Evolutionary conservation across 2,113 vertebrate genomes (phyloP).

Genomic region (Melanerpes formicivorus): DNA sequence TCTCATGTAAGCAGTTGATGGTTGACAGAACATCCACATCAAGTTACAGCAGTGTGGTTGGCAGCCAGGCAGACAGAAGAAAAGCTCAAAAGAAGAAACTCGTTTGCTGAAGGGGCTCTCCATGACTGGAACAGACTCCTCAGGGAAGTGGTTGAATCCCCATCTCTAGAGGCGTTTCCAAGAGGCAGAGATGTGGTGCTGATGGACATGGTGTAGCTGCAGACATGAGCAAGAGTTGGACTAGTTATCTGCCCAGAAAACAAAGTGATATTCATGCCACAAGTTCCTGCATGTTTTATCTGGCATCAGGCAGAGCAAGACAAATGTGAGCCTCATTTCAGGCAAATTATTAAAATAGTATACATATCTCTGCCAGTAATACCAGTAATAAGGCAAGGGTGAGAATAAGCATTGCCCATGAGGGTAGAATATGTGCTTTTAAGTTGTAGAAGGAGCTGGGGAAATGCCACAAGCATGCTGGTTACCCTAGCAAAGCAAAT

Average conservation of each 20-base stretch:
- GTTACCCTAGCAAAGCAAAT: slow-evolving; percentile 6
- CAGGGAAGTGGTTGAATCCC: no score
- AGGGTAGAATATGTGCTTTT: background rate
- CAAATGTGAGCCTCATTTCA: slow-evolving; percentile 10
- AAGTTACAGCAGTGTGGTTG: background rate
- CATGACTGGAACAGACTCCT: no score
- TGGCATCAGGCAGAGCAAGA: background rate
- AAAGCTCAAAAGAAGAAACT: no score
- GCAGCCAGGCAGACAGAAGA: background rate
- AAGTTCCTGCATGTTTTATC: slow-evolving; percentile 20
- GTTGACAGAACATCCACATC: background rate
- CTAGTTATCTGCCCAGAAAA: background rate
- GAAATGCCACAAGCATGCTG: background rate
- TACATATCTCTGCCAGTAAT: slow-evolving; percentile 7
- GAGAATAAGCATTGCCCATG: background rate
- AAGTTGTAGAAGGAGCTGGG: background rate
- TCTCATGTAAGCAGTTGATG: background rate
- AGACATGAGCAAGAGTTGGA: background rate
- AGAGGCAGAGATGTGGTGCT: no score
- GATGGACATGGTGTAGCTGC: background rate
- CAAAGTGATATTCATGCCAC: background rate
- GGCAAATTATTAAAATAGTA: background rate
- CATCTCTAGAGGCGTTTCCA: no score
- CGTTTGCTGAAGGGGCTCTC: no score
- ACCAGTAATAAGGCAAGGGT: background rate